Evolutionary conservation across 92 coral and sea anemone genomes (phyloP), one percentile per base, ranked within the genome.

Genomic region (Diadumene lineata): DNA sequence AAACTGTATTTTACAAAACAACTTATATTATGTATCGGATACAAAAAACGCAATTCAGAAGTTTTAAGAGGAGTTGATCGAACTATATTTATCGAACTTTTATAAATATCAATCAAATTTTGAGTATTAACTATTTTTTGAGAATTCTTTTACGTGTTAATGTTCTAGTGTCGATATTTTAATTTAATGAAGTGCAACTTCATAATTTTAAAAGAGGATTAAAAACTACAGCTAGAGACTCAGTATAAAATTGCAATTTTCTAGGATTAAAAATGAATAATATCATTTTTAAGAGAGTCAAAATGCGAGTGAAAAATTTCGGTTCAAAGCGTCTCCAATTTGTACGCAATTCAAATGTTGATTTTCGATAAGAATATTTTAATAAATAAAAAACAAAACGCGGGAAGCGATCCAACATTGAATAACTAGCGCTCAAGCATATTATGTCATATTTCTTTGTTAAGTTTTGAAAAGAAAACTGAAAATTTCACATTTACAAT

Each of bases 1-100:
- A 62, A 3, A 62, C 18, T 31, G 43, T 19, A 62, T 30, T 62
- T 62, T 62, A n/a, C 7, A 62, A 62, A 62, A 62, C n/a, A 62
- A 28, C n/a, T 62, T 0, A 62, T 28, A 55, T 11, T 55, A n/a
- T 55, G 23, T 7, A n/a, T n/a, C n/a, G n/a, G n/a, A n/a, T n/a
- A n/a, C n/a, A n/a, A n/a, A n/a, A n/a, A n/a, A n/a, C n/a, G n/a
- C n/a, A n/a, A n/a, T n/a, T n/a, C n/a, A n/a, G n/a, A n/a, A n/a
- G n/a, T n/a, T n/a, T n/a, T n/a, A n/a, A n/a, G n/a, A n/a, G n/a
- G n/a, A n/a, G n/a, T n/a, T n/a, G n/a, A n/a, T n/a, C n/a, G n/a
- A n/a, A n/a, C n/a, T n/a, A n/a, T n/a, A n/a, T n/a, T n/a, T n/a
- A n/a, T n/a, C n/a, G n/a, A n/a, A 58, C 1, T 13, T 15, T 53